Conservation (phyloP, 2,888 invertebrate species). For the Nebria salina region DNA sequence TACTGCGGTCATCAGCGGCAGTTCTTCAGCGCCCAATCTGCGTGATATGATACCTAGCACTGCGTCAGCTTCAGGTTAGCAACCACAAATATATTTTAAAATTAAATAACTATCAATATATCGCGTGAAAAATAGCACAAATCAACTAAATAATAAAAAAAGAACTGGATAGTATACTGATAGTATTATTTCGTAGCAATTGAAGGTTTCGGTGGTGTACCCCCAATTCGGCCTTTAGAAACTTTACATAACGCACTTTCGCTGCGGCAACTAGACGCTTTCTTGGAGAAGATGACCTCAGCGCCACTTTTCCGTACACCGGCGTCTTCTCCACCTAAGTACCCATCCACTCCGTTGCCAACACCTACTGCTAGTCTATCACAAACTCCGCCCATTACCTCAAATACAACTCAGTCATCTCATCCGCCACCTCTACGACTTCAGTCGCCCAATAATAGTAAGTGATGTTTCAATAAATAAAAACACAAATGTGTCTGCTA, state of each 20-base stretch:
- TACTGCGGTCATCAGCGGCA: conserved; percentile 95
- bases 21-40: conserved; percentile 90
- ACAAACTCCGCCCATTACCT: conserved; percentile 54
- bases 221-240: conserved; percentile 95
- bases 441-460: conserved; percentile 65
- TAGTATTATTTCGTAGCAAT: conserved; percentile 66
- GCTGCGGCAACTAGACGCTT: conserved; percentile 87
- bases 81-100: conserved; percentile 8
- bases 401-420: conserved; percentile 46
- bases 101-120: neutral
- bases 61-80: conserved; percentile 79
- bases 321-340: conserved; percentile 75
- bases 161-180: neutral
- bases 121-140: neutral
- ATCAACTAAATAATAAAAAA: neutral
- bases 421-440: conserved; percentile 58
- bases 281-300: conserved; percentile 86
- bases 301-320: conserved; percentile 79
- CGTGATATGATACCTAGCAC: conserved; percentile 85
- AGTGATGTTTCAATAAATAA: conserved; percentile 53
- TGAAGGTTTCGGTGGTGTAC: conserved; percentile 91
- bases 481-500: neutral
- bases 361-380: conserved; percentile 58
- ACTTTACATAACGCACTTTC: conserved; percentile 97
- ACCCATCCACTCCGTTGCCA: conserved; percentile 67